Conservation (phyloP, 2,113 vertebrate species). For the western clawed frog (Xenopus tropicalis) region UCB_Xtro_10.0 CM004444.2:19062501-19063000, state of each 20-base stretch:
- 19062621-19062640: slow-evolving; percentile 29
- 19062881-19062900: background rate
- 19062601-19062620: slow-evolving; percentile 26
- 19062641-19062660: slow-evolving; percentile 11
- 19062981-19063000: background rate
- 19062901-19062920: slow-evolving; percentile 1
- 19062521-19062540: slow-evolving; percentile 25
- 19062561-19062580: background rate
- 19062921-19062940: background rate
- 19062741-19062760: background rate
- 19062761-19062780: background rate
- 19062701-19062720: slow-evolving; percentile 21
- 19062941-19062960: slow-evolving; percentile 4
- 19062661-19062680: slow-evolving; percentile 15
- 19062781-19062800: background rate
- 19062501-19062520: slow-evolving; percentile 32
- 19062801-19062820: background rate
- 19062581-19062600: slow-evolving; percentile 35
- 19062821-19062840: background rate
- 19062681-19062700: slow-evolving; percentile 18
- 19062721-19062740: slow-evolving; percentile 6
- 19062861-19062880: background rate
- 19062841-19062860: background rate
- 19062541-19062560: background rate
- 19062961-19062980: background rate